Evolutionary conservation across 92 coral and sea anemone species (phyloP), one percentile per base, ranked within the genome.

Genomic region (Paramuricea clavata): DNA sequence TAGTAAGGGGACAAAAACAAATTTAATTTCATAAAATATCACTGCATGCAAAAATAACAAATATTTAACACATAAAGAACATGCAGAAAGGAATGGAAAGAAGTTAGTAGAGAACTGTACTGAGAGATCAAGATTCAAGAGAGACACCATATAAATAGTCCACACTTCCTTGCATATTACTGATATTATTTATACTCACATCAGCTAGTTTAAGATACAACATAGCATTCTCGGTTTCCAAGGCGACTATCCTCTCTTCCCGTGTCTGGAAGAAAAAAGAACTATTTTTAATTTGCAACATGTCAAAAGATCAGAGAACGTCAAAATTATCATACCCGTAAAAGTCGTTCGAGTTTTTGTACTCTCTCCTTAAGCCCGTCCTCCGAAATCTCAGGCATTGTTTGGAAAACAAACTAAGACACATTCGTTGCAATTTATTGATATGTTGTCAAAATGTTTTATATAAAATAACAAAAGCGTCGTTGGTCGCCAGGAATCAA

Each of bases 141-240:
- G n/a, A n/a, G n/a, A n/a, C n/a, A n/a, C n/a, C n/a, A n/a, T n/a
- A n/a, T n/a, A n/a, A n/a, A n/a, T n/a, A 36, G 42, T 36, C 8
- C 8, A 2, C 42, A 2, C 8, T 42, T 42, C 6, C 12, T 42
- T 42, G 12, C 6, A 42, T 42, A 12, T 42, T 17, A 33, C 19
- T 13, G 28, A 36, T 2, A 19, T 12, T 2, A 22, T 8, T 1
- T 12, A 0, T 42, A 83, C 74, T 31, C 64, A 97, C 99, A 94
- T 97, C 95, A 13, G 99, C 99, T 39, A 97, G 94, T 90, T 97
- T 97, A 9, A 97, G 90, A 87, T 97, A 97, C 8, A 97, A 90
- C 99, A 97, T 97, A 26, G 99, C 99, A 91, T 97, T 97, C 73
- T 97, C 99, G 16, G 98, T 97, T 80, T 97, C 99, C 31, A 97